Evolutionary conservation across 2,888 invertebrate genomes (phyloP).

Genomic region (Hirtodrosophila alboralis): DNA sequence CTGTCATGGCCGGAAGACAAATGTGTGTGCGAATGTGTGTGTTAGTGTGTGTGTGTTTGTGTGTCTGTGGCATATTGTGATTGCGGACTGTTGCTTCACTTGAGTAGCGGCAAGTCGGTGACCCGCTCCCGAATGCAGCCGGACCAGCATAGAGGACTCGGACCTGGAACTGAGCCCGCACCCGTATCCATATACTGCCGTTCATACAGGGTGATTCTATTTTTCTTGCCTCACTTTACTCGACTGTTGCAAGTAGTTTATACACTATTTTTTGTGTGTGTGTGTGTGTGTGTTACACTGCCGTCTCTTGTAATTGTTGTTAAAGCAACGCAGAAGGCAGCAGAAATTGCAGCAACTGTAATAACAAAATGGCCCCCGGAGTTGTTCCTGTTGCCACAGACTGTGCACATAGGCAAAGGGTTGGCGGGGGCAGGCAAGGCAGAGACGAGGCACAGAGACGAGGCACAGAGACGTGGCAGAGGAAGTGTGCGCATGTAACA

Average conservation of each 20-base stretch:
- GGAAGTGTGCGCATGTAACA: conserved; percentile 55
- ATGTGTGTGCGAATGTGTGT: conserved; percentile 45
- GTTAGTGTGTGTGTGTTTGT: conserved; percentile 16
- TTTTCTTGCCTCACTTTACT: conserved; percentile 40
- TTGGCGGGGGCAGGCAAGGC: background rate
- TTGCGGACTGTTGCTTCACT: conserved; percentile 70
- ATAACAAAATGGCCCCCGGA: conserved; percentile 78
- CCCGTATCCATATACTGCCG: no score
- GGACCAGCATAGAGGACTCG: conserved; percentile 14
- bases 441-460: no score
- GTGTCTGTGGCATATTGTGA: conserved; percentile 59
- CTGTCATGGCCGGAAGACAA: conserved; percentile 73
- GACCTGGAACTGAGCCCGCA: conserved; percentile 2
- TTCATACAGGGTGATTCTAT: conserved; percentile 57
- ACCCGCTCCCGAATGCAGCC: conserved; percentile 35
- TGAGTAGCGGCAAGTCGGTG: conserved; percentile 59
- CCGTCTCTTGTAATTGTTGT: conserved; percentile 68
- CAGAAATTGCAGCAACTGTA: conserved; percentile 75
- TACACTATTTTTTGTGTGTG: conserved; percentile 29
- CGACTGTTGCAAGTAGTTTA: conserved; percentile 20
- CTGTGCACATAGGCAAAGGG: conserved; percentile 5
- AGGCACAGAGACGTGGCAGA: no score
- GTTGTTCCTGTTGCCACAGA: conserved; percentile 58
- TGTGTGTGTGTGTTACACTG: conserved; percentile 24
- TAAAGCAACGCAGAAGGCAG: conserved; percentile 59